Evolutionary conservation across 1,140 invertebrate species (phyloP), one percentile per base, ranked within the genome.

Genomic region (Tyrophagus putrescentiae): DNA sequence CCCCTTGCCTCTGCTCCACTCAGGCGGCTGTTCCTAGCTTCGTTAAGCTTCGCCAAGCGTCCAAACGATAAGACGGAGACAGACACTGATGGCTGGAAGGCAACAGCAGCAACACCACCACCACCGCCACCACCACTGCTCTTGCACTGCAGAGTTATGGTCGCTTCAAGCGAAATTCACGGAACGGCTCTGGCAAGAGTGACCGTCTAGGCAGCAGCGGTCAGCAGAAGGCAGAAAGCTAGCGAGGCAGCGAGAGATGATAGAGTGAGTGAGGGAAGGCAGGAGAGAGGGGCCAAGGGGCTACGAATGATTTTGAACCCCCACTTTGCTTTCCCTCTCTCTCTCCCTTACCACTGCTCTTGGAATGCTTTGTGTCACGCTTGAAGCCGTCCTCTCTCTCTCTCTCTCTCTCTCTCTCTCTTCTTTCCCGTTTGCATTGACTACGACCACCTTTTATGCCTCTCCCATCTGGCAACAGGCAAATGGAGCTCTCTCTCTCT

Each of bases 331-430:
- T 23, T 56, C 53, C 13, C 11, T 56, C 53, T 11, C 29, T 58
- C 56, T 58, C 56, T 58, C 32, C 11, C 56, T 58, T n/a, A n/a
- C n/a, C n/a, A n/a, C n/a, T n/a, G n/a, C n/a, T n/a, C 27, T 48
- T 48, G 45, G 45, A 48, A 48, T 48, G 45, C 21, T 7, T 48
- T 21, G 7, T 48, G 45, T 7, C 18, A 48, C 45, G 45, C 7
- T 6, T 48, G 45, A 48, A 48, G 18, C 45, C 21, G 7, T 48
- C 45, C 21, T 58, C 56, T 58, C 33, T 6, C 33, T 58, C 56
- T 58, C 32, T 25, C 56, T 58, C 27, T 58, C 11, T 6, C 45
- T 58, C 33, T 58, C 6, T 7, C 56, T 59, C 11, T 58, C 53
- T 6, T n/a, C 53, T 36, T 56, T 44, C 31, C 9, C 45, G 23